Evolutionary conservation across 2,113 vertebrate genomes (phyloP), one percentile per base, ranked within the genome.

Genomic region (Zingel zingel): DNA sequence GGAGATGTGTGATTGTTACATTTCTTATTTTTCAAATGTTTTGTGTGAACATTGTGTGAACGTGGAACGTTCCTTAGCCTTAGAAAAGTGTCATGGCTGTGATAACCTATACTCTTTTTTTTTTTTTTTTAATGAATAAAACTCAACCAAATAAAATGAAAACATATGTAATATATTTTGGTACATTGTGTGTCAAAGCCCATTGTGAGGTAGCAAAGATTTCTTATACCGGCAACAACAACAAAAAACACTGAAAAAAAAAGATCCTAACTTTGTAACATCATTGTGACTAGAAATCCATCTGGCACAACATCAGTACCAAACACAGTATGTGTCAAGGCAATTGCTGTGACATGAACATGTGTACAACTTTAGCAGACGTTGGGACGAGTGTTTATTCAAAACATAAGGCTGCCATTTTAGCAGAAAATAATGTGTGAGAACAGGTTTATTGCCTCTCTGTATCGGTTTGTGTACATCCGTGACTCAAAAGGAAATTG

Each of bases 401-500:
- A 30, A 61, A 73, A 68, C 53, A 53, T 71, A 70, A 78, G 9
- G 66, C 81, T 83, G 54, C 50, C 11, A 16, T 77, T 86, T 77
- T 45, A 54, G 36, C 33, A 47, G 74, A 66, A 81, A 81, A 85
- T 81, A 69, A 82, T 51, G 77, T 79, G 80, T 0, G 48, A 85
- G 72, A 62, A 83, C 77, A 61, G 25, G 15, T 86, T 79, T 85
- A 88, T 87, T 54, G 72, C 56, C 56, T 56, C 66, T 68, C 80
- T 67, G 51, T 48, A 82, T 87, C 90, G 63, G 77, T 64, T 61
- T 70, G 80, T 92, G 84, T 53, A 30, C 53, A 78, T 91, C 77
- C 91, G 88, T 93, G 92, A 94, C 92, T 89, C 83, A 47, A 79
- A 69, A 75, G 90, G 90, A 92, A 93, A 94, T 91, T 94, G 92